Percentiles rank a stretch among this genome's conserved stretches.
phyloP scores from a whole-genome alignment of 1,140 invertebrate genomes.

The Papilio polyxenes region DNA sequence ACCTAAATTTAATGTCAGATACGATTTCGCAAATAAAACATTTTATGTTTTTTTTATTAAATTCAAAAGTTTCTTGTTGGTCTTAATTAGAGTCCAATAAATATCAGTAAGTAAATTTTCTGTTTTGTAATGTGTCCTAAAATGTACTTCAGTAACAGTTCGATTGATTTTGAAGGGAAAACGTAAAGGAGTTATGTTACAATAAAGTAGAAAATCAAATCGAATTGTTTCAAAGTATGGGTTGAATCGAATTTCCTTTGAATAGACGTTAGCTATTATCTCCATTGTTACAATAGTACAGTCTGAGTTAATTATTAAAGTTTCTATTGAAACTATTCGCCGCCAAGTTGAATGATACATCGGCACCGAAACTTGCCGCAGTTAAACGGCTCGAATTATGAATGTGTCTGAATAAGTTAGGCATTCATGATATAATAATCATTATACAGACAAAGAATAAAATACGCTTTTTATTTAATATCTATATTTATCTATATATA shows the following conservation, averaged over 20 bases:
- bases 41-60: too few species aligned
- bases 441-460: background rate
- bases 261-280: background rate
- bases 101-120: too few species aligned
- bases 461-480: too few species aligned
- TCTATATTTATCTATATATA: too few species aligned
- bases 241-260: background rate
- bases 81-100: too few species aligned
- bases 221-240: background rate
- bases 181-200: too few species aligned
- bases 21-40: too few species aligned
- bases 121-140: too few species aligned
- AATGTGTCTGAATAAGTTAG: background rate
- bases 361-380: background rate
- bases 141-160: too few species aligned
- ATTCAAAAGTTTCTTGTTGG: too few species aligned
- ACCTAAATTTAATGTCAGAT: too few species aligned
- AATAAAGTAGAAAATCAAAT: background rate
- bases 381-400: conserved; percentile 16
- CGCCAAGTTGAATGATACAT: conserved; percentile 4
- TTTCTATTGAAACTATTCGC: conserved; percentile 16
- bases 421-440: background rate
- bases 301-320: conserved; percentile 25
- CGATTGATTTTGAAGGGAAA: too few species aligned
- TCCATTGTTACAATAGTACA: background rate